Evolutionary conservation across 2,113 vertebrate genomes (phyloP).

Genomic region (Ivindomyrus marchei): DNA sequence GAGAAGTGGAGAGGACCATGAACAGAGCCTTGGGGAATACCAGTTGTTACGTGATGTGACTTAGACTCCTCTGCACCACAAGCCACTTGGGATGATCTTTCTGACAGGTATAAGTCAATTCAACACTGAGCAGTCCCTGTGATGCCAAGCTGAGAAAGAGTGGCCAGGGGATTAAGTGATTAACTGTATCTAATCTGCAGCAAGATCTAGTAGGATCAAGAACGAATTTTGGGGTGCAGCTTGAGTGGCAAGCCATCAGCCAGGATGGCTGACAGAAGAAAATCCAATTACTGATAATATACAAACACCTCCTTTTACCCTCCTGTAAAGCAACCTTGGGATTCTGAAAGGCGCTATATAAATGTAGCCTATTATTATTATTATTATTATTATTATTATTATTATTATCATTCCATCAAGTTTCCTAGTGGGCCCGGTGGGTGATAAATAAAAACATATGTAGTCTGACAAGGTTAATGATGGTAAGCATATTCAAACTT

Average conservation of each 20-base stretch:
- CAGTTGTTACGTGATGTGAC: not conserved
- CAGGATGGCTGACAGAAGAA: not conserved
- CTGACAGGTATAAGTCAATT: not conserved
- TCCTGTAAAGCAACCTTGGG: too few relatives aligned
- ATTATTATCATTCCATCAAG: not conserved
- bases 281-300: not conserved
- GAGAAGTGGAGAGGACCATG: too few relatives aligned
- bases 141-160: not conserved
- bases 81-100: not conserved
- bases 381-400: too few relatives aligned
- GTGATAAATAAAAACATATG: not conserved
- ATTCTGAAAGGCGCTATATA: too few relatives aligned
- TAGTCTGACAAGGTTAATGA: not conserved
- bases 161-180: not conserved
- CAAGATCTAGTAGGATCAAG: not conserved
- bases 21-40: not conserved
- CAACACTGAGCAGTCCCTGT: not conserved
- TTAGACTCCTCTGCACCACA: not conserved
- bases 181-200: not conserved
- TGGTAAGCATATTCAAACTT: not conserved
- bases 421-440: not conserved
- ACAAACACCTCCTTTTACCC: too few relatives aligned
- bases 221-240: not conserved
- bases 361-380: too few relatives aligned
- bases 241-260: not conserved